Conservation (phyloP, 2,888 invertebrate genomes). For the Lithosia quadra region DNA sequence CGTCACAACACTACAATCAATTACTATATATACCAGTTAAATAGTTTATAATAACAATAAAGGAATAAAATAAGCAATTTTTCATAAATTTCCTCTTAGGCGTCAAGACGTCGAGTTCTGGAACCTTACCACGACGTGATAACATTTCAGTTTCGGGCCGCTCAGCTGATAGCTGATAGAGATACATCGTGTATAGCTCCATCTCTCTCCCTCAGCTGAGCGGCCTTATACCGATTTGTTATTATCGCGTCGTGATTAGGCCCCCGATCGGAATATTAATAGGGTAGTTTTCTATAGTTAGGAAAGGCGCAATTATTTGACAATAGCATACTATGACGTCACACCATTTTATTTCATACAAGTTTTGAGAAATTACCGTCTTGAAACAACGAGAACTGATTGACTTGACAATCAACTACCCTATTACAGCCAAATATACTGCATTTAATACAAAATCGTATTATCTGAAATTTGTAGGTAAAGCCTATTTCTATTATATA, state of each 20-base stretch:
- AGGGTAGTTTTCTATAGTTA: background rate
- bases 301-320: no score
- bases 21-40: background rate
- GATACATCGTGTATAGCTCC: no score
- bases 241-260: no score
- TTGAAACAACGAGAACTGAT: background rate
- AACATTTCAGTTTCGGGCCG: no score
- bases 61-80: background rate
- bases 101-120: background rate
- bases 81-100: background rate
- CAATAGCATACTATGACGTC: no score
- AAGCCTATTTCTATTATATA: conserved; percentile 32
- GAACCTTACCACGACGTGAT: no score
- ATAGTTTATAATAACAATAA: background rate
- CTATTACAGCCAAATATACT: conserved; percentile 1
- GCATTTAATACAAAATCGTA: conserved; percentile 21
- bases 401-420: background rate
- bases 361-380: no score
- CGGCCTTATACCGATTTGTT: no score
- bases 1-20: background rate
- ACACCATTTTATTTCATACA: no score
- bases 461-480: conserved; percentile 26
- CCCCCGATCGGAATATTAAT: background rate
- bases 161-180: no score
- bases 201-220: no score